phyloP scores from a whole-genome alignment of 2,888 invertebrate species.

The Drosophila rellima region DNA sequence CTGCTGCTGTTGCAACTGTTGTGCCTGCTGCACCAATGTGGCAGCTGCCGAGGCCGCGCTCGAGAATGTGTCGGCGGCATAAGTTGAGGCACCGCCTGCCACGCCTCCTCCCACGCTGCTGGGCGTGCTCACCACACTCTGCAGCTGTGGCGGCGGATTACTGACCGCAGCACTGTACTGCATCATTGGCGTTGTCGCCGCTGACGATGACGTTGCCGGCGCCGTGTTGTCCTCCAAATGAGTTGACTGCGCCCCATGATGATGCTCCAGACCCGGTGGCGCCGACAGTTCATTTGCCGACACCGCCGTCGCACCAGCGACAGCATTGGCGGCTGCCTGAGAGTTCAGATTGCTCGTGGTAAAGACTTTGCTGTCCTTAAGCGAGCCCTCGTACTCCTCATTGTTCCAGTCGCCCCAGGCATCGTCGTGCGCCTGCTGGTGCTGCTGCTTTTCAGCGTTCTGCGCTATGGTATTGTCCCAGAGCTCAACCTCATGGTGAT shows the following conservation, averaged over 20 bases:
- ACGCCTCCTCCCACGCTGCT: slow-evolving; percentile 35
- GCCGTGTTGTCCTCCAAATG: slow-evolving; percentile 77
- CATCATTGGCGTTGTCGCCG: slow-evolving; percentile 78
- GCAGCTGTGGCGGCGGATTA: slow-evolving; percentile 73
- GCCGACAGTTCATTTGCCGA: slow-evolving; percentile 85
- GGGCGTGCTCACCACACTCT: slow-evolving; percentile 59
- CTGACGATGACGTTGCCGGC: slow-evolving; percentile 52
- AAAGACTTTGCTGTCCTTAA: slow-evolving; percentile 97
- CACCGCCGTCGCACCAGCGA: slow-evolving; percentile 74
- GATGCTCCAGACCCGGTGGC: slow-evolving; percentile 86
- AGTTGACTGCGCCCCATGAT: slow-evolving; percentile 82
- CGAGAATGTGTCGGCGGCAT: slow-evolving; percentile 74
- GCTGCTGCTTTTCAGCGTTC: slow-evolving; percentile 84
- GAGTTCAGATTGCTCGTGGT: slow-evolving; percentile 88
- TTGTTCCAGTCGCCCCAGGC: slow-evolving; percentile 93
- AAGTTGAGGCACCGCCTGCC: slow-evolving; percentile 55
- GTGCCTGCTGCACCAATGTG: slow-evolving; percentile 82
- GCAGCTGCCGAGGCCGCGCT: slow-evolving; percentile 81
- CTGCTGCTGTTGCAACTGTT: slow-evolving; percentile 81
- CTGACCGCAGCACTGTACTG: slow-evolving; percentile 83
- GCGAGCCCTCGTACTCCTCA: slow-evolving; percentile 97
- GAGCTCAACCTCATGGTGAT: slow-evolving; percentile 87
- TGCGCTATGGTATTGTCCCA: slow-evolving; percentile 87
- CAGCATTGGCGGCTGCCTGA: slow-evolving; percentile 81
- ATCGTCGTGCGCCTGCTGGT: slow-evolving; percentile 85